These are phyloP conservation scores for Eulemur albifrons DNA, from an alignment of 2,797 vertebrate species.

Conservation along the genomic window DNA sequence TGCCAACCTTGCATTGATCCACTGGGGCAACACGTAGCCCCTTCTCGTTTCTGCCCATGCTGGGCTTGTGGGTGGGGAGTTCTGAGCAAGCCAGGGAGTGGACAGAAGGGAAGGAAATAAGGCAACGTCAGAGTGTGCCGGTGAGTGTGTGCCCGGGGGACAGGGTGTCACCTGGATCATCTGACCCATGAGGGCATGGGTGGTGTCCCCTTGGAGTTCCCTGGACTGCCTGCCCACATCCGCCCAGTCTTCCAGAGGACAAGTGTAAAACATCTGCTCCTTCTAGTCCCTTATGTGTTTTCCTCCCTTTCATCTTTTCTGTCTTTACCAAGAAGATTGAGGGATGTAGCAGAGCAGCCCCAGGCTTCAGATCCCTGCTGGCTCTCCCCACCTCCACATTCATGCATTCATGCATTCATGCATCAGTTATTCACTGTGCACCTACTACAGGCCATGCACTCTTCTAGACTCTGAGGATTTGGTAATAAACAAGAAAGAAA, in stretches of 20 bases:
- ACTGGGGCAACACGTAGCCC: not conserved
- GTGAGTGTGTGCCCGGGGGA: not conserved
- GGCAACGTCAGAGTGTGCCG: accelerated
- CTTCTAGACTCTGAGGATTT: not conserved
- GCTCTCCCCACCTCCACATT: not conserved
- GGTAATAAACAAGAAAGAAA: not conserved
- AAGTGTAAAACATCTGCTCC: not conserved
- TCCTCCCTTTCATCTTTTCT: not conserved
- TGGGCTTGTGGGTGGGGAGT: not conserved
- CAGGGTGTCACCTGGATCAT: not conserved
- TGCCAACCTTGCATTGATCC: constrained; percentile 39
- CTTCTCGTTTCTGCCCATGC: not conserved
- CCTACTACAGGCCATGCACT: not conserved
- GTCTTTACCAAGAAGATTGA: not conserved
- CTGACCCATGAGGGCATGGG: not conserved
- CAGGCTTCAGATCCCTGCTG: not conserved
- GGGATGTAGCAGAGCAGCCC: not conserved
- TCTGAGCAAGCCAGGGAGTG: not conserved
- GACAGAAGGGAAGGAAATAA: not conserved
- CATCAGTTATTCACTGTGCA: not conserved
- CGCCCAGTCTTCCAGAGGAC: not conserved
- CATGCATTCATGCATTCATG: not conserved
- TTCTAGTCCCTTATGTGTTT: not conserved
- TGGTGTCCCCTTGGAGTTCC: not conserved
- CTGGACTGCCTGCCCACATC: not conserved